Percentiles rank a stretch among this genome's conserved stretches.
These are phyloP conservation scores for Adrianichthys oophorus DNA, from an alignment of 2,797 vertebrate species.

Conservation along the genomic window DNA sequence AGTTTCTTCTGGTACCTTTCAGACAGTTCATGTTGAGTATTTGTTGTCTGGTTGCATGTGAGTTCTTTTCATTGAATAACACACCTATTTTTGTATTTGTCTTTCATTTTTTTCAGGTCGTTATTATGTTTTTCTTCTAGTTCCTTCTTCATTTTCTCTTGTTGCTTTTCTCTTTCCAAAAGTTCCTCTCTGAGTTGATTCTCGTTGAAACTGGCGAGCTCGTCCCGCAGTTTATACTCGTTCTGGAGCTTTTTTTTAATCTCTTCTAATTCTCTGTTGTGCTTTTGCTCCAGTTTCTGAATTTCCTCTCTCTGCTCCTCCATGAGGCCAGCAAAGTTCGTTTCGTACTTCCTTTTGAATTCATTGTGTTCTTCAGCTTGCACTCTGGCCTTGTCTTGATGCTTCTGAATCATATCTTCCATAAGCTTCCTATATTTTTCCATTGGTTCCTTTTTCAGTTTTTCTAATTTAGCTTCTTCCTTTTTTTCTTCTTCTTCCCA, in stretches of 20 bases:
- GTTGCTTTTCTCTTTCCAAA: background rate
- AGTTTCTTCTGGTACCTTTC: no score
- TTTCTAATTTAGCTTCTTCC: background rate
- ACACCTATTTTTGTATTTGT: constrained; percentile 6
- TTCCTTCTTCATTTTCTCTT: background rate
- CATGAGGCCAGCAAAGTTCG: constrained; percentile 7
- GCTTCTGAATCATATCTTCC: background rate
- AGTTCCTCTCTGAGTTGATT: constrained; percentile 1
- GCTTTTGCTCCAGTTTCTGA: background rate
- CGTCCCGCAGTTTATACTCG: background rate
- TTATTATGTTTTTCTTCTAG: background rate
- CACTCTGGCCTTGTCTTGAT: constrained; percentile 19
- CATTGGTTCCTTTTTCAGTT: background rate
- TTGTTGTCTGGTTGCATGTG: no score
- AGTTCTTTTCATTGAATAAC: background rate
- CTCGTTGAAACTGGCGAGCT: background rate
- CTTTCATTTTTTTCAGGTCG: background rate
- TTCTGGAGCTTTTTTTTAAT: background rate
- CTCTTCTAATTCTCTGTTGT: background rate
- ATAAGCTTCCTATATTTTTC: background rate
- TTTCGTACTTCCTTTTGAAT: background rate
- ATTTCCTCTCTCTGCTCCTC: constrained; percentile 12
- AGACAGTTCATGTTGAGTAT: no score
- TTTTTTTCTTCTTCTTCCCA: background rate
- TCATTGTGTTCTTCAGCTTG: constrained; percentile 6